Conservation (phyloP, 1,140 invertebrate genomes). For the Formica exsecta region DNA sequence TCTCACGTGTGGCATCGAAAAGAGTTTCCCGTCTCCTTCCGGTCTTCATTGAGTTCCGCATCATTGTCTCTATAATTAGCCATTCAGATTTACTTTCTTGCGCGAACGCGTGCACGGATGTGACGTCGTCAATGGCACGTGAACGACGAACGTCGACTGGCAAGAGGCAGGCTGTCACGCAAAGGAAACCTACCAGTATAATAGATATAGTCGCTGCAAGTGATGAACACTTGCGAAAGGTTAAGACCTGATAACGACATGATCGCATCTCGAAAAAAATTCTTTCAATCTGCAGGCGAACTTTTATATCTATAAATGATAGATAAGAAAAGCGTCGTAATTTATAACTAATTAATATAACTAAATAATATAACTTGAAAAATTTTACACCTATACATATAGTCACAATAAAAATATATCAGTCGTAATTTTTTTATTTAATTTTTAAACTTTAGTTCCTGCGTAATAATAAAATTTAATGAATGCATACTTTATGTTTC, state of each 20-base stretch:
- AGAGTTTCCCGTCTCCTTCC: slow-evolving; percentile 74
- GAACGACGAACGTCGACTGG: slow-evolving; percentile 67
- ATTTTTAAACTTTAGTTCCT: not conserved
- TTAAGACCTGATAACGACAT: slow-evolving; percentile 50
- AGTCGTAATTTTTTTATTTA: not conserved
- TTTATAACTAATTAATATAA: not conserved
- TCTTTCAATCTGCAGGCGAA: not conserved
- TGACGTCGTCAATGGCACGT: slow-evolving; percentile 78
- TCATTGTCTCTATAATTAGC: slow-evolving; percentile 83
- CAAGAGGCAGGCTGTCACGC: slow-evolving; percentile 50
- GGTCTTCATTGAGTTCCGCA: slow-evolving; percentile 78
- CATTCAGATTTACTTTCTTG: slow-evolving; percentile 82
- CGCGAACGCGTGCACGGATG: slow-evolving; percentile 78
- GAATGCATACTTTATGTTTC: not conserved
- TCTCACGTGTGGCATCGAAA: slow-evolving; percentile 55
- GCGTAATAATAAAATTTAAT: slow-evolving; percentile 8
- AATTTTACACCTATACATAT: too few relatives aligned
- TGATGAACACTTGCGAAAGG: slow-evolving; percentile 72
- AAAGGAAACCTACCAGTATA: slow-evolving; percentile 61
- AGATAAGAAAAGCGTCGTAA: not conserved
- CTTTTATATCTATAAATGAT: not conserved
- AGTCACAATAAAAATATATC: not conserved
- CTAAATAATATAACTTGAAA: too few relatives aligned
- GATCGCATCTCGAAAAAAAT: slow-evolving; percentile 40
- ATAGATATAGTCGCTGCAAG: slow-evolving; percentile 71